Conservation (phyloP, 2,113 vertebrate species). For the Baryphthengus martii region DNA sequence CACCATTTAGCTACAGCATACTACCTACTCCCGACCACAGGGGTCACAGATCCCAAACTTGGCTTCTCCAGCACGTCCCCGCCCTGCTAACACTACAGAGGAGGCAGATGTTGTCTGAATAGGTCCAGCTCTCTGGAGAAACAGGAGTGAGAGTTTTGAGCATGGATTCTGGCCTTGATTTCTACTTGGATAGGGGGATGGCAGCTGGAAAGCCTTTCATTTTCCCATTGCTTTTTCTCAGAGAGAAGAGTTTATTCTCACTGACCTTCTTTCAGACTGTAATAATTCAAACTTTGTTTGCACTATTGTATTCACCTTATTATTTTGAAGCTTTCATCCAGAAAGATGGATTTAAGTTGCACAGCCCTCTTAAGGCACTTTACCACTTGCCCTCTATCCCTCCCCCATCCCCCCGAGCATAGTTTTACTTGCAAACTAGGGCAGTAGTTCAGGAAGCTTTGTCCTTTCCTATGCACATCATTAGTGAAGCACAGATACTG, state of each 20-base stretch:
- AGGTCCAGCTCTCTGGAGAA: background rate
- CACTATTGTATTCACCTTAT: background rate
- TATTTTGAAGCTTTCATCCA: constrained; percentile 52
- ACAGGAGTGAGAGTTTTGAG: background rate
- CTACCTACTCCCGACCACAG: background rate
- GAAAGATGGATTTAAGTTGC: constrained; percentile 42
- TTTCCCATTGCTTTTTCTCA: constrained; percentile 17
- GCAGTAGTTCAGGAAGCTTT: constrained; percentile 39
- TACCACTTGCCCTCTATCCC: background rate
- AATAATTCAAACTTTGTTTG: constrained; percentile 17
- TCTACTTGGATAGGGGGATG: background rate
- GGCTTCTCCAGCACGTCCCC: background rate
- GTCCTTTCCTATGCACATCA: background rate
- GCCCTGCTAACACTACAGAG: background rate
- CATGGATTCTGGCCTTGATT: background rate
- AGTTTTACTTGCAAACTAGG: constrained; percentile 34
- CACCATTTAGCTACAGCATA: background rate
- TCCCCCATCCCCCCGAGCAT: background rate
- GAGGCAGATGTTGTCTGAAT: background rate
- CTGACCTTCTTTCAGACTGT: constrained; percentile 7
- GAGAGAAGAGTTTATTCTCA: background rate
- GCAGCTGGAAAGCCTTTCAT: constrained; percentile 27
- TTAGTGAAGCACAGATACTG: background rate
- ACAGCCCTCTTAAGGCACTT: background rate
- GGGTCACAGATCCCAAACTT: background rate